Conservation (phyloP, 2,888 invertebrate genomes). For the Brachylomia viminalis region DNA sequence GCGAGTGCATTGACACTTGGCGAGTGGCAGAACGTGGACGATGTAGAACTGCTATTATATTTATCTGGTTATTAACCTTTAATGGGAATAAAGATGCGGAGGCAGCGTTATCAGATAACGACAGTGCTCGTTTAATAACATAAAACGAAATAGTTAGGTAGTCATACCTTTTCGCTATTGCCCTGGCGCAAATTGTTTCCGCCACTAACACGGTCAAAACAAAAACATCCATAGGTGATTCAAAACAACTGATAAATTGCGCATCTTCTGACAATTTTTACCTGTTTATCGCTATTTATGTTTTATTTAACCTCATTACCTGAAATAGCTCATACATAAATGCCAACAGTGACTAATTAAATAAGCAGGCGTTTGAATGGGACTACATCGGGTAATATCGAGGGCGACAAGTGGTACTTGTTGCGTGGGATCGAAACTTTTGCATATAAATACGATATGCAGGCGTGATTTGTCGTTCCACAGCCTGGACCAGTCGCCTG, state of each 20-base stretch:
- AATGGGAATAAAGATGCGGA: slow-evolving; percentile 64
- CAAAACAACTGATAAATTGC: slow-evolving; percentile 30
- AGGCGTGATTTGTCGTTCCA: slow-evolving; percentile 79
- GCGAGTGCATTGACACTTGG: slow-evolving; percentile 76
- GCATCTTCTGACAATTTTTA: slow-evolving; percentile 42
- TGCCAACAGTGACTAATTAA: slow-evolving; percentile 65
- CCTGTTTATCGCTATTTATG: slow-evolving; percentile 50
- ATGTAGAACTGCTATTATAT: slow-evolving; percentile 69
- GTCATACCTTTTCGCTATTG: background rate
- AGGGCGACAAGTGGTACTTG: slow-evolving; percentile 81
- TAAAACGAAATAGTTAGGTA: slow-evolving; percentile 43
- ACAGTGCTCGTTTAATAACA: slow-evolving; percentile 48
- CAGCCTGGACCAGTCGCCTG: slow-evolving; percentile 69
- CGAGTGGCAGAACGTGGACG: slow-evolving; percentile 64
- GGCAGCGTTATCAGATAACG: slow-evolving; percentile 64
- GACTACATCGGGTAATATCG: slow-evolving; percentile 65
- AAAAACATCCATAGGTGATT: slow-evolving; percentile 7
- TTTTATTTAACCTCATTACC: slow-evolving; percentile 42
- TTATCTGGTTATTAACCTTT: slow-evolving; percentile 75
- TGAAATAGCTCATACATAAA: slow-evolving; percentile 57
- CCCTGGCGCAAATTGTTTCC: background rate
- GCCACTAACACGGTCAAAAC: slow-evolving; percentile 1
- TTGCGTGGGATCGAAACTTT: slow-evolving; percentile 82
- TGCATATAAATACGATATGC: slow-evolving; percentile 79
- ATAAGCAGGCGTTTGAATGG: slow-evolving; percentile 58